These are phyloP conservation scores for Mamestra brassicae DNA, from an alignment of 2,888 invertebrate species.

Conservation along the genomic window DNA sequence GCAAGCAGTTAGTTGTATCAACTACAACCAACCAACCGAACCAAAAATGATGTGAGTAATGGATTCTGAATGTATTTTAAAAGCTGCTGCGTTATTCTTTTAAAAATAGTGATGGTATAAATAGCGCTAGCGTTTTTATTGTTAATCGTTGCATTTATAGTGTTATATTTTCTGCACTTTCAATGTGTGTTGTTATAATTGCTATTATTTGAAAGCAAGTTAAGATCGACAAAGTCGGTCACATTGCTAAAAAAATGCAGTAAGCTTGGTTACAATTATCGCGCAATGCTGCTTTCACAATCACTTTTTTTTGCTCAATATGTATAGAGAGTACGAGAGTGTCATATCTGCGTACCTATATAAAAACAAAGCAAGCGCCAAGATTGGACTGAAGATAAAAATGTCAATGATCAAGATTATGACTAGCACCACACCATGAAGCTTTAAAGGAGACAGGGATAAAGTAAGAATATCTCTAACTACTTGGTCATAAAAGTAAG, in stretches of 20 bases:
- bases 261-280: too few relatives aligned
- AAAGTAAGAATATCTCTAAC: background rate
- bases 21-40: conserved; percentile 21
- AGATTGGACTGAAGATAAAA: background rate
- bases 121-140: background rate
- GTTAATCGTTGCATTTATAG: background rate
- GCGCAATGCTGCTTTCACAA: background rate
- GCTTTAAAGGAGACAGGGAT: background rate
- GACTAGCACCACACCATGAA: background rate
- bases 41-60: conserved; percentile 13
- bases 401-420: background rate
- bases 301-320: background rate
- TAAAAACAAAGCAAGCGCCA: background rate
- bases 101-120: conserved; percentile 6
- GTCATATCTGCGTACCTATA: background rate
- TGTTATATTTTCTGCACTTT: background rate
- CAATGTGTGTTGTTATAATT: background rate
- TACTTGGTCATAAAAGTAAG: background rate
- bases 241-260: background rate
- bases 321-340: too few relatives aligned
- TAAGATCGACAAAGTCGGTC: background rate
- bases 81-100: background rate
- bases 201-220: background rate
- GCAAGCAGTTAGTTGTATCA: conserved; percentile 24
- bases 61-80: background rate